These are phyloP conservation scores for Microtus richardsoni DNA, from an alignment of 2,113 vertebrate species.

Conservation along the genomic window DNA sequence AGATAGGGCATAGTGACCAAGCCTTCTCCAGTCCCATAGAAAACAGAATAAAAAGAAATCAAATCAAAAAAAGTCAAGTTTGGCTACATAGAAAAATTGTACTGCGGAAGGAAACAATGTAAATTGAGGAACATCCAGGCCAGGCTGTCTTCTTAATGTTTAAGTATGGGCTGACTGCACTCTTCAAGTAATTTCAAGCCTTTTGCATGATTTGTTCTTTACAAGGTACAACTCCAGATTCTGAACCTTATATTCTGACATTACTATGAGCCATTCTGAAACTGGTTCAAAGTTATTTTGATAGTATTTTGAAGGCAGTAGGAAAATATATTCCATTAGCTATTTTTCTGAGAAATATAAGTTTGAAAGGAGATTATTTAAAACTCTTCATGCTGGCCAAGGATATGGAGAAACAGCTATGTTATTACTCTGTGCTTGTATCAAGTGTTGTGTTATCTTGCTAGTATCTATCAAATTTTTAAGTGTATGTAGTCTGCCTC, in stretches of 20 bases:
- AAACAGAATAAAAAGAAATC: slow-evolving; percentile 21
- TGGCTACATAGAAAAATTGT: slow-evolving; percentile 34
- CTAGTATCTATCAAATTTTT: slow-evolving; percentile 45
- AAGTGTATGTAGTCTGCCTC: neutral
- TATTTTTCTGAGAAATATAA: neutral
- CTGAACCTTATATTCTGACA: neutral
- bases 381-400: neutral
- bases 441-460: slow-evolving; percentile 38
- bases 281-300: neutral
- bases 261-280: neutral
- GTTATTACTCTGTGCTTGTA: neutral
- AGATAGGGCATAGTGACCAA: slow-evolving; percentile 37
- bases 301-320: slow-evolving; percentile 30
- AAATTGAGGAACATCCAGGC: neutral
- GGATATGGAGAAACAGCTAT: neutral
- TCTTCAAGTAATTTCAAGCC: slow-evolving; percentile 11
- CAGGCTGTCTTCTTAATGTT: neutral
- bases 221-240: neutral
- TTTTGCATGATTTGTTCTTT: slow-evolving; percentile 13
- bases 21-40: neutral
- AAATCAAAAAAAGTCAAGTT: slow-evolving; percentile 32
- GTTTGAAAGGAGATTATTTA: slow-evolving; percentile 20
- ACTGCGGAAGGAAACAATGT: neutral
- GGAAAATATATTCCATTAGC: slow-evolving; percentile 26
- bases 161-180: neutral